Percentiles rank a stretch among this genome's conserved stretches.
Conservation (phyloP, 1,140 invertebrate species). For the Ooceraea biroi region DNA sequence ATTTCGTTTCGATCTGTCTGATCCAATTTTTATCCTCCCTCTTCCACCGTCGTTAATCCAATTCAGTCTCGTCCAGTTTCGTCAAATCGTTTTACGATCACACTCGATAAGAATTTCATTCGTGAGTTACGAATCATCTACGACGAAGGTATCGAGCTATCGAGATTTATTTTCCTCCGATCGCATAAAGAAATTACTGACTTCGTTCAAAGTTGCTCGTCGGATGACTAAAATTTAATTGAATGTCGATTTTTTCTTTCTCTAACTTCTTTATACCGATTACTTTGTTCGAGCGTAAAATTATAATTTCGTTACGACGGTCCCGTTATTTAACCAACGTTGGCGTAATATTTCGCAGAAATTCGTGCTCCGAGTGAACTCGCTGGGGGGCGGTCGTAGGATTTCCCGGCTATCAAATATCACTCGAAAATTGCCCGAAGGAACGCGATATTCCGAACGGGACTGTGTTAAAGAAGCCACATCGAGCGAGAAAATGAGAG, state of each 20-base stretch:
- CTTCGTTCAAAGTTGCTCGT: conserved; percentile 23
- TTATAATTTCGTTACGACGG: too few species aligned
- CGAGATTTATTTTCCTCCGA: neutral
- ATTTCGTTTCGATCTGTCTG: neutral
- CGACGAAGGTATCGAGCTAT: neutral
- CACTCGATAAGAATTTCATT: conserved; percentile 8
- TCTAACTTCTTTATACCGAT: too few species aligned
- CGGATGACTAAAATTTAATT: too few species aligned
- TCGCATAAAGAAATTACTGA: conserved; percentile 44
- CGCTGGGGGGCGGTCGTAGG: conserved; percentile 52
- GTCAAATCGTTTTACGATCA: neutral
- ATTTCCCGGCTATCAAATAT: conserved; percentile 73
- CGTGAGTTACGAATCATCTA: neutral
- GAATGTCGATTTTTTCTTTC: too few species aligned
- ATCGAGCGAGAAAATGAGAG: conserved; percentile 37
- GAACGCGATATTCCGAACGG: conserved; percentile 69
- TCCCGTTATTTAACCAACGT: conserved; percentile 58
- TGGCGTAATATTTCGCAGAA: conserved; percentile 63
- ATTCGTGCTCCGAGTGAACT: conserved; percentile 39
- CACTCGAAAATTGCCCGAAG: conserved; percentile 69
- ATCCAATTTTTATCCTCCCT: conserved; percentile 5
- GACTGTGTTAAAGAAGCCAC: conserved; percentile 62
- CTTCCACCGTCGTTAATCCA: neutral
- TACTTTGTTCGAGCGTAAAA: too few species aligned
- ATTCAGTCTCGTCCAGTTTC: conserved; percentile 2